Evolutionary conservation across 2,888 invertebrate genomes (phyloP).

Genomic region (Mythimna loreyi): DNA sequence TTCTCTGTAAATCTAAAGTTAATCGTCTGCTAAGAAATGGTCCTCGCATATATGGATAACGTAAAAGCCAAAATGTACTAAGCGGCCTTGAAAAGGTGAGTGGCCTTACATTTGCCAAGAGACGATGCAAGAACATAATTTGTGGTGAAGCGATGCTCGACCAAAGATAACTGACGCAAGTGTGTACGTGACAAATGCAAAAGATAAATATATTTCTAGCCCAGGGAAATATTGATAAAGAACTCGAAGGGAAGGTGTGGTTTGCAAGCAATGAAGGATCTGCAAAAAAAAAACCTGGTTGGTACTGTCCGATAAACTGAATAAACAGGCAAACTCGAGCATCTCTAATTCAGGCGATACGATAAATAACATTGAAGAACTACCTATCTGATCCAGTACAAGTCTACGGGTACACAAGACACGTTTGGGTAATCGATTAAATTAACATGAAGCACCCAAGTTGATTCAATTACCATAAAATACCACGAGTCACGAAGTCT

Average conservation of each 20-base stretch:
- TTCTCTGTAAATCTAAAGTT: conserved; percentile 17
- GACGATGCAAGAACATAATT: conserved; percentile 38
- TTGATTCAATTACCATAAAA: conserved; percentile 59
- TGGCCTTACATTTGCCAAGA: conserved; percentile 69
- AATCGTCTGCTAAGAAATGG: conserved; percentile 28
- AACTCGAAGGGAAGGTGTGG: conserved; percentile 66
- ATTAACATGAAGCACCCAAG: conserved; percentile 43
- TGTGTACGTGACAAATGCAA: conserved; percentile 47
- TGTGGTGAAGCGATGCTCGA: conserved; percentile 23
- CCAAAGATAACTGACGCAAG: conserved; percentile 43
- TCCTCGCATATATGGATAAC: conserved; percentile 17
- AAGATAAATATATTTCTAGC: conserved; percentile 37
- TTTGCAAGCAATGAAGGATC: conserved; percentile 62
- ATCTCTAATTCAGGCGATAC: conserved; percentile 23
- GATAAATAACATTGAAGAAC: conserved; percentile 38
- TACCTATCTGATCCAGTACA: background rate
- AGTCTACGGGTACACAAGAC: conserved; percentile 21
- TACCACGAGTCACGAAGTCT: conserved; percentile 49
- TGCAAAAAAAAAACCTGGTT: conserved; percentile 63
- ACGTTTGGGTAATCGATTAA: conserved; percentile 44
- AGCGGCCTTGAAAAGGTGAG: conserved; percentile 76
- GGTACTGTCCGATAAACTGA: conserved; percentile 70
- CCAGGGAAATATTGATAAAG: conserved; percentile 52
- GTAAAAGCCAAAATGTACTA: conserved; percentile 31
- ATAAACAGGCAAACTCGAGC: conserved; percentile 58